Conservation (phyloP, 2,888 invertebrate genomes). For the Sclerodermus sp. region DNA sequence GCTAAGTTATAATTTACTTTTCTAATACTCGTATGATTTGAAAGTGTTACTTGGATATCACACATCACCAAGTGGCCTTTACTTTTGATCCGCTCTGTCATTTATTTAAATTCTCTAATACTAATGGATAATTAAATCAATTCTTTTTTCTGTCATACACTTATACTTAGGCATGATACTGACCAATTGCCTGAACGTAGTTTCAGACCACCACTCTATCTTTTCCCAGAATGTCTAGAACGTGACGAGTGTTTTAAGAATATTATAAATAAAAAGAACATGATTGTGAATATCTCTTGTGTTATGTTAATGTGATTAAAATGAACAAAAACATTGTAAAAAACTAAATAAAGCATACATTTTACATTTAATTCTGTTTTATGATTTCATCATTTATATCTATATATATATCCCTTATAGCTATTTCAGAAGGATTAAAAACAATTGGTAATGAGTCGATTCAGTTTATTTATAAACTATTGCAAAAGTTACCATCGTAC, state of each 20-base stretch:
- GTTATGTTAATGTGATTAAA: conserved; percentile 65
- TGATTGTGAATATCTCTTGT: conserved; percentile 71
- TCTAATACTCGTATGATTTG: conserved; percentile 13
- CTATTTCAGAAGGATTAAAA: background rate
- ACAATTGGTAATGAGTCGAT: conserved; percentile 16
- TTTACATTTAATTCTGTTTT: conserved; percentile 46
- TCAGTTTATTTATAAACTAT: conserved; percentile 49
- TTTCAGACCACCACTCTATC: conserved; percentile 49
- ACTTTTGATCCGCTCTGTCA: conserved; percentile 24
- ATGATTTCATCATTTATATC: too few species aligned
- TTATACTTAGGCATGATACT: conserved; percentile 45
- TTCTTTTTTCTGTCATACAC: conserved; percentile 15
- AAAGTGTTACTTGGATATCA: conserved; percentile 42
- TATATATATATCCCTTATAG: background rate
- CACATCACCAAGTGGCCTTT: conserved; percentile 43
- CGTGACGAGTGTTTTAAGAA: conserved; percentile 59
- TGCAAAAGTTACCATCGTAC: conserved; percentile 47
- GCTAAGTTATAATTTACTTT: conserved; percentile 9
- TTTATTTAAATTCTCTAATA: conserved; percentile 5
- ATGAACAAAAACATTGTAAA: conserved; percentile 67
- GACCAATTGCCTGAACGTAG: conserved; percentile 55
- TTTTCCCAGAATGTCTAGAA: conserved; percentile 48
- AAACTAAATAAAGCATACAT: conserved; percentile 61
- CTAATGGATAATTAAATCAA: conserved; percentile 7
- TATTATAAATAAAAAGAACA: conserved; percentile 67